These are phyloP conservation scores for Chaunax sp. DNA, from an alignment of 2,797 vertebrate species.

Conservation along the genomic window DNA sequence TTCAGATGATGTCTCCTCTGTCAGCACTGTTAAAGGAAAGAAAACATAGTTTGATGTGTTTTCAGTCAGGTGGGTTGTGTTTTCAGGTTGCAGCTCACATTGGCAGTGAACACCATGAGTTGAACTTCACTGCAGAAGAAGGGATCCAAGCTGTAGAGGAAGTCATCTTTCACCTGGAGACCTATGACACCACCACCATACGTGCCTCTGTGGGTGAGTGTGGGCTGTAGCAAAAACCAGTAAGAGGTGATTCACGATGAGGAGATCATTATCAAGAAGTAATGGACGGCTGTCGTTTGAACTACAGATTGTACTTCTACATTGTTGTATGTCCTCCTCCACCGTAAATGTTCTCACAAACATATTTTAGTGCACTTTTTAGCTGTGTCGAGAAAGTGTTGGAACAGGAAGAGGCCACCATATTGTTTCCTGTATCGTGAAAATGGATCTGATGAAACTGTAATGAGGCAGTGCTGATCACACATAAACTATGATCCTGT, in stretches of 20 bases:
- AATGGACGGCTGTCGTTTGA: background rate
- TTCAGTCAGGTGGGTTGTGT: background rate
- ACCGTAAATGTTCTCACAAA: too few species aligned
- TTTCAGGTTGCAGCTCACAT: conserved; percentile 90
- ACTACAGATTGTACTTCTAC: too few species aligned
- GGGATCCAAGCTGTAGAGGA: conserved; percentile 90
- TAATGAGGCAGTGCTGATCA: too few species aligned
- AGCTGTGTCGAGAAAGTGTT: too few species aligned
- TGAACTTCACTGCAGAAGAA: conserved; percentile 91
- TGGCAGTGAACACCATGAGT: conserved; percentile 93
- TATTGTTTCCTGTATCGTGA: too few species aligned
- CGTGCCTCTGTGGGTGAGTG: conserved; percentile 93
- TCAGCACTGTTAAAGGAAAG: background rate
- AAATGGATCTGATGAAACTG: too few species aligned
- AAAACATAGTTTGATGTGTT: background rate
- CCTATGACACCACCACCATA: conserved; percentile 94
- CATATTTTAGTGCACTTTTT: too few species aligned
- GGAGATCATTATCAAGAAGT: too few species aligned
- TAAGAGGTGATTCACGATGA: background rate
- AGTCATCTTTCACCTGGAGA: conserved; percentile 92
- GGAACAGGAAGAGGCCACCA: too few species aligned
- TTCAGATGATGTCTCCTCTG: background rate
- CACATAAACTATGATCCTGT: too few species aligned
- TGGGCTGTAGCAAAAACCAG: too few species aligned
- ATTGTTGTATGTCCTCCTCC: conserved; percentile 1